Evolutionary conservation across 1,140 invertebrate genomes (phyloP), one percentile per base, ranked within the genome.

Genomic region (Camponotus pennsylvanicus): DNA sequence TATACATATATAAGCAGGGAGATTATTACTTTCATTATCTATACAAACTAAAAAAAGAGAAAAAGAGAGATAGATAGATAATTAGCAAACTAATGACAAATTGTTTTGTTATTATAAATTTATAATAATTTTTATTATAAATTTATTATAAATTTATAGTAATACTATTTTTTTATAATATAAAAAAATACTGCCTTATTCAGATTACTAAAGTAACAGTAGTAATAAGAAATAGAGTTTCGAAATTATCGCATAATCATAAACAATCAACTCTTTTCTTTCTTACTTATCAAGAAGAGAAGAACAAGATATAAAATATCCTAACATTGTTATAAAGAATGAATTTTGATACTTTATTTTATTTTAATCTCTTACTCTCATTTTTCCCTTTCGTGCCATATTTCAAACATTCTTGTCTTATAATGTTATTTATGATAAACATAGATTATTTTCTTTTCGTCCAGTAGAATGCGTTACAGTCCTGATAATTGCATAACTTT

Each of bases 371-470:
- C 42, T 42, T 61, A 76, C 32, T 77, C 61, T 27, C 15, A 8
- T 15, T 76, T 61, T 61, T 27, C 21, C 0, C 27, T 3, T 1
- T 6, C 55, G 49, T 73, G 52, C 34, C 49, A 73, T 73, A 73
- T 57, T 34, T 73, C 13, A 52, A 52, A 52, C 1, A 27, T 4
- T 71, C 52, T 3, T 32, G 21, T 18, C 34, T 57, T 40, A 57
- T 34, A 73, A 73, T 71, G 40, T 37, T 73, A 73, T 73, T 57
- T 73, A 37, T 73, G 7, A 67, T n/a, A 5, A 42, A 21, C 40
- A 70, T 49, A 70, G 32, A 52, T 55, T 34, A 7, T 15, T 73
- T 57, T 40, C 40, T 69, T 52, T 37, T 57, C 15, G 15, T 18
- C 15, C 49, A 57, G 8, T 40, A 40, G 5, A 3, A 32, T 3